Percentiles rank a stretch among this genome's conserved stretches.
phyloP scores from a whole-genome alignment of 2,113 vertebrate genomes.

The Erythrocercus mccallii region DNA sequence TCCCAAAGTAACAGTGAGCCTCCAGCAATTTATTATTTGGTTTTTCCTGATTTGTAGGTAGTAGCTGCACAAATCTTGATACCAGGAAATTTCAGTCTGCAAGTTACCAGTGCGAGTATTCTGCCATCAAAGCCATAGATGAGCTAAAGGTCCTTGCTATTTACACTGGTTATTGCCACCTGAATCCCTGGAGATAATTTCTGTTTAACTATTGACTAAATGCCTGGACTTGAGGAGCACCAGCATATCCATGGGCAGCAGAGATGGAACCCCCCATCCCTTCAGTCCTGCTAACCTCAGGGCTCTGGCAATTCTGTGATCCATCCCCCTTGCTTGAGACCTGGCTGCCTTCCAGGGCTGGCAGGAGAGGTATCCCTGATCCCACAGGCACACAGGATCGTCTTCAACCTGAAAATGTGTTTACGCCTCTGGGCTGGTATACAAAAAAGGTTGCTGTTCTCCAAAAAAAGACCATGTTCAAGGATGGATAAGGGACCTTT shows the following conservation, averaged over 20 bases:
- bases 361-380: not conserved
- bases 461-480: not conserved
- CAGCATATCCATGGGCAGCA: not conserved
- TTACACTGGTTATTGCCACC: not conserved
- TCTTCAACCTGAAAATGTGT: not conserved
- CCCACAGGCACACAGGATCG: fast-evolving
- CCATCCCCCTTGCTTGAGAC: not conserved
- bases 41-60: not conserved
- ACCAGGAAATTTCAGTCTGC: not conserved
- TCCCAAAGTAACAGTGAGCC: slow-evolving; percentile 8
- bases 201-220: not conserved
- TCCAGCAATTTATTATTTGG: slow-evolving; percentile 22
- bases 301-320: not conserved
- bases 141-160: not conserved
- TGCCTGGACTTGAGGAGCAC: not conserved
- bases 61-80: not conserved
- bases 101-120: not conserved
- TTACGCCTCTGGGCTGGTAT: too few species aligned
- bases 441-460: fast-evolving
- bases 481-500: not conserved
- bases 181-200: not conserved
- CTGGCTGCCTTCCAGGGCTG: not conserved
- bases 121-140: not conserved
- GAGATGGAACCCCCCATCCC: not conserved
- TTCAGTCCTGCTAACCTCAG: not conserved